Percentiles rank a stretch among this genome's conserved stretches.
These are phyloP conservation scores for Cynopterus sphinx DNA, from an alignment of 2,797 vertebrate species.

Conservation along the genomic window DNA sequence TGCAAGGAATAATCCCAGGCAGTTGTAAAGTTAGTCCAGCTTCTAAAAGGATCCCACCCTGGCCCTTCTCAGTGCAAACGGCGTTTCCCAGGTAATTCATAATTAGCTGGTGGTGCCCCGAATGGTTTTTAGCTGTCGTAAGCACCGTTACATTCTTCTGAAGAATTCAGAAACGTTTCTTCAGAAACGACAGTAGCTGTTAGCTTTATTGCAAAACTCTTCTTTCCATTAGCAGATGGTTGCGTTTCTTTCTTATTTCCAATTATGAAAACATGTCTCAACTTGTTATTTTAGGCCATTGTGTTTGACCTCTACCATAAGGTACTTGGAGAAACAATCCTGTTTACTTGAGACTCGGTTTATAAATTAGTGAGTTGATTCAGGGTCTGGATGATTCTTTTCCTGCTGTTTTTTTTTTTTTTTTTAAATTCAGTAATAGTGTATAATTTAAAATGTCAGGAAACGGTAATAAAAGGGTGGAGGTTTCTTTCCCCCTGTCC, in stretches of 20 bases:
- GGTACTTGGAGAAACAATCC: constrained; percentile 71
- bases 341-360: constrained; percentile 69
- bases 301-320: constrained; percentile 69
- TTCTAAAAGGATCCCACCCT: neutral
- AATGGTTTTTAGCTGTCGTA: constrained; percentile 56
- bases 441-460: constrained; percentile 80
- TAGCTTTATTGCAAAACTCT: constrained; percentile 69
- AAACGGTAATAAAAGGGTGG: constrained; percentile 76
- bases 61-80: constrained; percentile 29
- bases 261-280: constrained; percentile 72
- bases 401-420: neutral
- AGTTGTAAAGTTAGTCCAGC: constrained; percentile 9
- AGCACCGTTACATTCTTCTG: constrained; percentile 58
- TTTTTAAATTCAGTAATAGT: constrained; percentile 33
- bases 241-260: constrained; percentile 56
- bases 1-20: constrained; percentile 59
- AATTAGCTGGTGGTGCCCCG: constrained; percentile 42
- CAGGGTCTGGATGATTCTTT: constrained; percentile 59
- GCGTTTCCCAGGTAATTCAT: constrained; percentile 43
- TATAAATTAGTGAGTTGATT: constrained; percentile 76
- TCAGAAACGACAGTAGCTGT: constrained; percentile 62
- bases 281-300: constrained; percentile 71
- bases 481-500: constrained; percentile 51
- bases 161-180: neutral
- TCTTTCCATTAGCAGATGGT: constrained; percentile 47